These are phyloP conservation scores for Varecia variegata DNA, from an alignment of 2,797 vertebrate genomes.

Conservation along the genomic window DNA sequence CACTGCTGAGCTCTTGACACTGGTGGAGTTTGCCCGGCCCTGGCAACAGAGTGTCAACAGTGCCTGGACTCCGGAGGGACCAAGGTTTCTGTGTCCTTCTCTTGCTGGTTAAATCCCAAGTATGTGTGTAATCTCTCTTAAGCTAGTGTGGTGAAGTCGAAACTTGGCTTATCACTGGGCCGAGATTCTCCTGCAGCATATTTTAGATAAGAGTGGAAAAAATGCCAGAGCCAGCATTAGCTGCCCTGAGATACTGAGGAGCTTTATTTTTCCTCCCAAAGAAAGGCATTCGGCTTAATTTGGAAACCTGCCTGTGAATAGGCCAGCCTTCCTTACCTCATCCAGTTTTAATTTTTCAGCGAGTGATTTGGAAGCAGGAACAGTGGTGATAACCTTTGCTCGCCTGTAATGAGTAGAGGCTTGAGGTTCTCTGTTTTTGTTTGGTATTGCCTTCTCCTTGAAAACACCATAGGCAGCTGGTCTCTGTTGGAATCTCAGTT, in stretches of 20 bases:
- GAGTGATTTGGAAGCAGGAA: not conserved
- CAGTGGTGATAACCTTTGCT: not conserved
- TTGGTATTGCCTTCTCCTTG: not conserved
- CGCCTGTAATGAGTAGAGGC: not conserved
- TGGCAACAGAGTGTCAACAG: not conserved
- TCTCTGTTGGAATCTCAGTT: not conserved
- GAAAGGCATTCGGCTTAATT: constrained; percentile 30
- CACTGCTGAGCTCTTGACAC: not conserved
- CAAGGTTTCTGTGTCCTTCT: constrained; percentile 23
- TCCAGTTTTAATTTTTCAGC: not conserved
- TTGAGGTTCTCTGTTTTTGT: not conserved
- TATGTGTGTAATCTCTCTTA: constrained; percentile 39
- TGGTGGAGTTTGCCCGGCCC: not conserved
- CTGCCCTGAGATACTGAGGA: not conserved
- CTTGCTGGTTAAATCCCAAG: not conserved
- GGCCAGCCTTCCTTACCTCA: not conserved
- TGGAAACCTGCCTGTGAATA: not conserved
- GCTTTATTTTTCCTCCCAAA: constrained; percentile 33
- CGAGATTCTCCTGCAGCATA: constrained; percentile 52
- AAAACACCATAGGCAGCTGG: not conserved
- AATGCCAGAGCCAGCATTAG: not conserved
- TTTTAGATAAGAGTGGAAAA: constrained; percentile 59
- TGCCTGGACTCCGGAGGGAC: not conserved
- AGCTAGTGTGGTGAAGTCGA: not conserved
- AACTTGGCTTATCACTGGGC: constrained; percentile 45